Evolutionary conservation across 2,888 invertebrate genomes (phyloP), one percentile per base, ranked within the genome.

Genomic region (Teinopalpus imperialis): DNA sequence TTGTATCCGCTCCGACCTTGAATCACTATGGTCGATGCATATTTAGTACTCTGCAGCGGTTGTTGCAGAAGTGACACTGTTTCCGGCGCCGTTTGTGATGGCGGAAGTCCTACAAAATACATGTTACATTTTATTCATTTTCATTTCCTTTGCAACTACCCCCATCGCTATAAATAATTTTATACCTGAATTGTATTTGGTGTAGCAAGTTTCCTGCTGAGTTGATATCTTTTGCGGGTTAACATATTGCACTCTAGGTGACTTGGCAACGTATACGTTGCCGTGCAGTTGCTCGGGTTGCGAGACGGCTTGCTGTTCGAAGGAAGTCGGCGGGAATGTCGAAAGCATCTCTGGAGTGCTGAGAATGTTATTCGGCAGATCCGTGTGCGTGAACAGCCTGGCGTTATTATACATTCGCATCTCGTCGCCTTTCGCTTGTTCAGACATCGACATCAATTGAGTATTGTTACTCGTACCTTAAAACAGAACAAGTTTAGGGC

Each of bases 41-140:
- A 86, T 61, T 86, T 86, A 8, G 75, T 59, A 49, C 68, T 75
- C 49, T 75, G 82, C 39, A 77, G 64, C 16, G 87, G 85, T 57
- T 86, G 85, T 58, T 88, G 88, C 44, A 88, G 66, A 24, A 88
- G 60, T 5, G 86, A 86, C 20, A 88, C 88, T n/a, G 88, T 87
- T 57, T 88, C 88, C 10, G 88, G 88, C 12, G 88, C 88, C 7
- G 86, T 87, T 54, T 85, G 85, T n/a, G 87, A 88, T 18, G 87
- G 87, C 35, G 88, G 82, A 14, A 87, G 69, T 32, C 64, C 72
- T 74, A 58, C 13, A 24, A 23, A 13, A 13, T 8, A 24, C 6
- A 7, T n/a, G n/a, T n/a, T n/a, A n/a, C n/a, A n/a, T n/a, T n/a
- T n/a, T n/a, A n/a, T n/a, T n/a, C n/a, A n/a, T n/a, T n/a, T n/a